Evolutionary conservation across 2,797 vertebrate species (phyloP), one percentile per base, ranked within the genome.

Genomic region (Enteromius paludinosus): DNA sequence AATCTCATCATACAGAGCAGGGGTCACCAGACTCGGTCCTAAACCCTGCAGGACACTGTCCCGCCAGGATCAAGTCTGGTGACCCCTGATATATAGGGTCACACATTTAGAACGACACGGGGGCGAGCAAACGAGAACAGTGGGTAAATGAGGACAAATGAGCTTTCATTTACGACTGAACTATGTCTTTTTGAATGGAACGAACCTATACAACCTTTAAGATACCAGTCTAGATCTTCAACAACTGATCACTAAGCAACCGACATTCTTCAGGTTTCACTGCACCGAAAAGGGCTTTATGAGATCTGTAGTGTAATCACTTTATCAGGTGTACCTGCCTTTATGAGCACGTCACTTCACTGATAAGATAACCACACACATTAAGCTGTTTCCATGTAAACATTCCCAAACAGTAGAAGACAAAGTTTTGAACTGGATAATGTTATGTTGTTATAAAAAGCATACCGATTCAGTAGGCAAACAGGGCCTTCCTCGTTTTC

Each of bases 301-400:
- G 33, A 65, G 38, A 65, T 12, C 69, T 54, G 25, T 20, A 79
- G 25, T 61, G n/a, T 54, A 74, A 75, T 69, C 33, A 43, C 33
- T 62, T 74, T 74, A 82, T 82, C 70, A 33, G 15, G 15, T 35
- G 33, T 59, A 64, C 75, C 43, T 23, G 56, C 73, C 54, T 72
- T 78, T 70, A 78, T 59, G 47, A 35, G 68, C 69, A 49, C 35
- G 45, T 83, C 25, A 78, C 35, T 45, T 73, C 12, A 66, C 73
- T 78, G 79, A 85, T 78, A 83, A 79, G 43, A 81, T 84, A 80
- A 74, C 41, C n/a, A 43, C n/a, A 74, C 47, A 75, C 38, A 65
- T 82, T 59, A 65, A 83, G 45, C 43, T 61, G 82, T 84, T 78
- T 84, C 78, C 82, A 81, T 76, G 78, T 84, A 45, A 81, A 81